phyloP scores from a whole-genome alignment of 1,140 invertebrate genomes.

The Rhyacophila brunnea region DNA sequence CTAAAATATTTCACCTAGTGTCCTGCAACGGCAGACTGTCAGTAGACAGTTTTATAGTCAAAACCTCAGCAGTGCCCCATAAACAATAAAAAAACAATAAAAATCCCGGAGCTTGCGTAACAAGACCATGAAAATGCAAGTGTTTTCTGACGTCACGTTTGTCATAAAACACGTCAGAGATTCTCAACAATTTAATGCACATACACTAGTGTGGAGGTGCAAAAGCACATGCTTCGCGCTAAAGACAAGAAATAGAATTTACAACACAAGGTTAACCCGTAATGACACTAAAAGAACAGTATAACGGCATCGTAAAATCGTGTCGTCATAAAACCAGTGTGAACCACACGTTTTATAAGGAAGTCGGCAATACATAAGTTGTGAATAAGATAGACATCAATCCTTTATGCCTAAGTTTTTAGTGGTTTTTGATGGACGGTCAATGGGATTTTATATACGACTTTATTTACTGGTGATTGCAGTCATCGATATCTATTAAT shows the following conservation, averaged over 20 bases:
- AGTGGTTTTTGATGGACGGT: conserved; percentile 18
- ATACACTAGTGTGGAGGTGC: conserved; percentile 10
- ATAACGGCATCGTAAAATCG: conserved; percentile 34
- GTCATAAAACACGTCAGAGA: conserved; percentile 30
- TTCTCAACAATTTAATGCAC: conserved; percentile 5
- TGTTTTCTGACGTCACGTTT: conserved; percentile 30
- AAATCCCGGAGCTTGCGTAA: conserved; percentile 31
- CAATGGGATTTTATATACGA: background rate
- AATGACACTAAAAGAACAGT: conserved; percentile 34
- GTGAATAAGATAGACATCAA: conserved; percentile 12
- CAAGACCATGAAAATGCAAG: conserved; percentile 35
- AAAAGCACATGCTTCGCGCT: conserved; percentile 18
- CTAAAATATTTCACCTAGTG: background rate
- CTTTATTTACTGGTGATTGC: too few species aligned
- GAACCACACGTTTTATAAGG: conserved; percentile 11
- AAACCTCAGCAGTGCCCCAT: conserved; percentile 30
- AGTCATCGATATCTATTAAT: too few species aligned
- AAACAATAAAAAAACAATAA: conserved; percentile 36
- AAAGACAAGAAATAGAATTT: conserved; percentile 25
- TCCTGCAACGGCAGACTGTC: conserved; percentile 24
- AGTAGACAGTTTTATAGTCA: conserved; percentile 35
- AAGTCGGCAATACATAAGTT: background rate
- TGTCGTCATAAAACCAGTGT: conserved; percentile 32
- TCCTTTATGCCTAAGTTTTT: conserved; percentile 17
- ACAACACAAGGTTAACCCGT: conserved; percentile 32